These are phyloP conservation scores for Chaenogobius annularis DNA, from an alignment of 2,113 vertebrate species.

Conservation along the genomic window DNA sequence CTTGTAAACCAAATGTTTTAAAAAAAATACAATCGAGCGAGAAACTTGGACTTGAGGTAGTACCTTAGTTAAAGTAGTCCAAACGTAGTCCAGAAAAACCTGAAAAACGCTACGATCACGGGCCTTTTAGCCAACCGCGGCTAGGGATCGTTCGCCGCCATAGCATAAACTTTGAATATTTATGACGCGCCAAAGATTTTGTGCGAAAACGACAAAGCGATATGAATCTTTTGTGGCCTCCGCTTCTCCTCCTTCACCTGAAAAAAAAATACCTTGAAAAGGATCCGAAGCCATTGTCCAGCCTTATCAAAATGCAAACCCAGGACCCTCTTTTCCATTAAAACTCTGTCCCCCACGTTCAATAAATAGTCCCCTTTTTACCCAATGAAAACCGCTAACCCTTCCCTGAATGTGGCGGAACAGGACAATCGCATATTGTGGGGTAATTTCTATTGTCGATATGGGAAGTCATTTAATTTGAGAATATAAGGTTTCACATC, in stretches of 20 bases:
- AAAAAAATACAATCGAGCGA: no score
- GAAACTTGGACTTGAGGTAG: no score
- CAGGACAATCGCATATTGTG: slow-evolving; percentile 75
- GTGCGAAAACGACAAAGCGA: slow-evolving; percentile 71
- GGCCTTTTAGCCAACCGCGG: no score
- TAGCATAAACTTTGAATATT: slow-evolving; percentile 99
- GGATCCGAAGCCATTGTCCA: slow-evolving; percentile 76
- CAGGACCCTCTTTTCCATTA: slow-evolving; percentile 72
- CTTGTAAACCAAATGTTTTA: no score
- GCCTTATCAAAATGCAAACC: slow-evolving; percentile 75
- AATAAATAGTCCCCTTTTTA: slow-evolving; percentile 74
- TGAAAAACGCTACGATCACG: neutral
- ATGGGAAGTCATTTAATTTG: slow-evolving; percentile 78
- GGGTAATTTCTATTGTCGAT: slow-evolving; percentile 80
- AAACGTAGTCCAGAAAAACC: neutral
- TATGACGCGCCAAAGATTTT: slow-evolving; percentile 83
- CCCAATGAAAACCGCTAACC: slow-evolving; percentile 70
- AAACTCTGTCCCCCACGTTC: slow-evolving; percentile 63
- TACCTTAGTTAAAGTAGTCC: no score
- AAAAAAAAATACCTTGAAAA: slow-evolving; percentile 76
- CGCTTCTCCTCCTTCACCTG: slow-evolving; percentile 75
- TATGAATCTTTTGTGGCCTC: slow-evolving; percentile 81
- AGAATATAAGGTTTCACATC: slow-evolving; percentile 74
- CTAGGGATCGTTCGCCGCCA: slow-evolving; percentile 89
- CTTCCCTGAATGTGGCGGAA: slow-evolving; percentile 72